Evolutionary conservation across 1,140 invertebrate species (phyloP).

Genomic region (Drosophila malerkotliana): DNA sequence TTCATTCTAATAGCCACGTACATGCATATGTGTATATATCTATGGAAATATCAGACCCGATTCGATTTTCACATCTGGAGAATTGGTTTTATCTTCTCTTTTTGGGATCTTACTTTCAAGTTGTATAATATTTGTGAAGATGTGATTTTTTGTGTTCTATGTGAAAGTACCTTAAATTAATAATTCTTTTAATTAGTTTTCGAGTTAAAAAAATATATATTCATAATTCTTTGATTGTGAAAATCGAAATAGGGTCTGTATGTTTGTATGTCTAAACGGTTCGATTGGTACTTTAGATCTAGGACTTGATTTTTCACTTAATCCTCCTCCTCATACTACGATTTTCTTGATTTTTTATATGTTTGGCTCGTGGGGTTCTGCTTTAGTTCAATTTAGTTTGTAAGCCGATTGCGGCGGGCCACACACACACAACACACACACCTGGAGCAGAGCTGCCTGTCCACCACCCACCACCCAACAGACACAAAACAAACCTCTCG

Average conservation of each 20-base stretch:
- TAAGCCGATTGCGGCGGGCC: conserved; percentile 51
- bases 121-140: not conserved
- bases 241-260: conserved; percentile 7
- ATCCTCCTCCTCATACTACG: conserved; percentile 16
- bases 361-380: conserved; percentile 35
- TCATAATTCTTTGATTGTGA: not conserved
- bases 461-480: conserved; percentile 34
- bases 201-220: too few relatives aligned
- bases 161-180: too few relatives aligned
- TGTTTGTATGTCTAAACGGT: conserved; percentile 32
- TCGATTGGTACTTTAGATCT: conserved; percentile 52
- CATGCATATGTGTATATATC: conserved; percentile 47
- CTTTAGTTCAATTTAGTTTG: conserved; percentile 76
- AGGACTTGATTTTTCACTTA: conserved; percentile 24
- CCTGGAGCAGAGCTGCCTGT: conserved; percentile 58
- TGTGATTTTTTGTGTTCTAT: too few relatives aligned
- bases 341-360: conserved; percentile 45
- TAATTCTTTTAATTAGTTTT: too few relatives aligned
- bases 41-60: conserved; percentile 29
- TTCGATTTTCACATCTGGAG: not conserved
- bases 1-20: conserved; percentile 42
- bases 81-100: not conserved
- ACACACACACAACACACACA: conserved; percentile 46
- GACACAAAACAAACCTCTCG: conserved; percentile 25
- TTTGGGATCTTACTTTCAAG: too few relatives aligned